phyloP scores from a whole-genome alignment of 2,888 invertebrate species.

The Clanis bilineata region DNA sequence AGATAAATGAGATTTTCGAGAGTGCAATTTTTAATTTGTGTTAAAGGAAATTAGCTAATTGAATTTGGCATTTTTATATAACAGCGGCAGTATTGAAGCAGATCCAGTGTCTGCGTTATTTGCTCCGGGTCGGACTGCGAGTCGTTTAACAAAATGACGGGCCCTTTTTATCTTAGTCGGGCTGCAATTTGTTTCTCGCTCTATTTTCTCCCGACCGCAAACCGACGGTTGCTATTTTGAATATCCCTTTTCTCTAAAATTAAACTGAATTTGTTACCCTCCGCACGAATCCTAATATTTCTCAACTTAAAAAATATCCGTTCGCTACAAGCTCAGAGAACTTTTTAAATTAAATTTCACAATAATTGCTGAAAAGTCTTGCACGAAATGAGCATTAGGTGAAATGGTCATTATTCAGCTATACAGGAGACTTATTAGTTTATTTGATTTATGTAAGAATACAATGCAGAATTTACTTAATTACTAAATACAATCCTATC shows the following conservation, averaged over 20 bases:
- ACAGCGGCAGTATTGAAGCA: constrained; percentile 39
- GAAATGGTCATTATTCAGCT: too few relatives aligned
- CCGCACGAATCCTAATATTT: constrained; percentile 19
- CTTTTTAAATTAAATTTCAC: neutral
- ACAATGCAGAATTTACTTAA: too few relatives aligned
- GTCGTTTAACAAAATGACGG: constrained; percentile 79
- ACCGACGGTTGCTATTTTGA: constrained; percentile 67
- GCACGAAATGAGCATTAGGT: neutral
- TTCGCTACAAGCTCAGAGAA: neutral
- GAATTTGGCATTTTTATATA: constrained; percentile 16
- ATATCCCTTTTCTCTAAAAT: constrained; percentile 66
- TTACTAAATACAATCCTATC: too few relatives aligned
- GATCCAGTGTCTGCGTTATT: constrained; percentile 54
- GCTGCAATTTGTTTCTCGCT: constrained; percentile 72
- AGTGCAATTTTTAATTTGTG: neutral
- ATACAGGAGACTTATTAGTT: too few relatives aligned
- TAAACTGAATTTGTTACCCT: constrained; percentile 51
- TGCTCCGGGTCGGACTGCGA: constrained; percentile 57
- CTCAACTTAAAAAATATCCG: constrained; percentile 4
- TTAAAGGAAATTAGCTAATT: constrained; percentile 31
- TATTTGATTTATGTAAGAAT: too few relatives aligned
- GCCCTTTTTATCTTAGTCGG: constrained; percentile 78
- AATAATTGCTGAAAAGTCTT: neutral
- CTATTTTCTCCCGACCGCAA: constrained; percentile 72
- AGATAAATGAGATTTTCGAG: neutral